These are phyloP conservation scores for Silurus asotus DNA, from an alignment of 2,113 vertebrate species.

Conservation along the genomic window DNA sequence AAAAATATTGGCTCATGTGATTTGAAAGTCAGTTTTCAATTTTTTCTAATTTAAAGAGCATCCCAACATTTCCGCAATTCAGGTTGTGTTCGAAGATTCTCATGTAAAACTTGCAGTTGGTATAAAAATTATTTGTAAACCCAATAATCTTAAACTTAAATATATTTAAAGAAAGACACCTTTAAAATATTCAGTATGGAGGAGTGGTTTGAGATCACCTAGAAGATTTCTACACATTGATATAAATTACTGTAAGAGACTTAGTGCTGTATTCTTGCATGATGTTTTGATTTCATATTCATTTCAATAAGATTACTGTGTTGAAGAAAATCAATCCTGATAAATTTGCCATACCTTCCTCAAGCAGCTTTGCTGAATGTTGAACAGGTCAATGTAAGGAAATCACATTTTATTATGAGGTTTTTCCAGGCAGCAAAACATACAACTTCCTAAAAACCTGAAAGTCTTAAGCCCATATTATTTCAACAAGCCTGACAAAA, in stretches of 20 bases:
- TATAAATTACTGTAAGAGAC: not conserved
- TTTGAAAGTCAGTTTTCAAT: too few species aligned
- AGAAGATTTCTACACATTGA: not conserved
- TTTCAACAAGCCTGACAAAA: conserved; percentile 43
- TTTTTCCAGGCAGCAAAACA: not conserved
- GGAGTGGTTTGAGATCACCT: not conserved
- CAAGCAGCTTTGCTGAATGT: not conserved
- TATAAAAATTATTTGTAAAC: not conserved
- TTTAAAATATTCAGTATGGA: not conserved
- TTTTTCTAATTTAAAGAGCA: too few species aligned
- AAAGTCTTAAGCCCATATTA: not conserved
- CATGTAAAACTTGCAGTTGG: not conserved
- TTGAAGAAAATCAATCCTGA: not conserved
- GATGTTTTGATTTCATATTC: not conserved
- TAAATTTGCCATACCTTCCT: not conserved
- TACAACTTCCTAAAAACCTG: conserved; percentile 2
- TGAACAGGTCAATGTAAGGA: not conserved
- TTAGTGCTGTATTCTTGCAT: too few species aligned
- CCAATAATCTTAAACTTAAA: not conserved
- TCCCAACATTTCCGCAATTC: too few species aligned
- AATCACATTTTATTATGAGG: not conserved
- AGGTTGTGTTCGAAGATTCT: not conserved
- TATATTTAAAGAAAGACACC: too few species aligned
- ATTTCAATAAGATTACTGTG: not conserved
- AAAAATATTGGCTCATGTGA: too few species aligned